Evolutionary conservation across 2,888 invertebrate species (phyloP), one percentile per base, ranked within the genome.

Genomic region (Notodonta ziczac): DNA sequence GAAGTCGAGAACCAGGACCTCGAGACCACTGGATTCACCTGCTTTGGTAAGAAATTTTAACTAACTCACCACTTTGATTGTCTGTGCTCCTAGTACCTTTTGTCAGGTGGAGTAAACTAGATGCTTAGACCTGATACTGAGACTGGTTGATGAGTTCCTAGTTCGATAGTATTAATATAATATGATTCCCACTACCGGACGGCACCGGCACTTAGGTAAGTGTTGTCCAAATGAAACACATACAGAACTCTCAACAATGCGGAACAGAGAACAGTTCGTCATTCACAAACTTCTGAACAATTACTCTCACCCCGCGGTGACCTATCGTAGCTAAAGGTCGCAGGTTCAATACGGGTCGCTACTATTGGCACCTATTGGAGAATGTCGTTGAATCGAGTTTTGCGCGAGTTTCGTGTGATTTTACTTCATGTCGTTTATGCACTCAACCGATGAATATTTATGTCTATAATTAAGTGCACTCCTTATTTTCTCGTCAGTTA

Each of bases 11-110:
- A 82, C 88, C 0, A 83, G 84, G 42, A 80, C 85, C 56, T 83
- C 88, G n/a, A 85, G 89, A 5, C 89, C 90, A 0, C 63, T 91
- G 59, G 92, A 91, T 65, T 92, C 93, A 10, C 93, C 93, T 4
- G 91, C 91, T 65, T 74, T 93, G 90, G 93, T 93, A 73, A 90
- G 91, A n/a, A 1, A 46, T 9, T 12, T 8, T 12, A 42, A 24
- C 1, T 42, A 1, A 46, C 13, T 4, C 5, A 46, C n/a, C 46
- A n/a, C 46, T 46, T n/a, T 46, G 1, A 10, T 46, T 46, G n/a
- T 46, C 46, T n/a, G 46, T 46, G 3, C n/a, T 46, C 46, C 46
- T 46, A 46, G 46, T 46, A 46, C 9, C n/a, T 10, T 5, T 9
- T n/a, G 4, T 9, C 46, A n/a, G 5, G 42, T n/a, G n/a, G 46